Base-by-base conservation (phyloP, 1,140 invertebrate species). In the Venturia canescens region DNA sequence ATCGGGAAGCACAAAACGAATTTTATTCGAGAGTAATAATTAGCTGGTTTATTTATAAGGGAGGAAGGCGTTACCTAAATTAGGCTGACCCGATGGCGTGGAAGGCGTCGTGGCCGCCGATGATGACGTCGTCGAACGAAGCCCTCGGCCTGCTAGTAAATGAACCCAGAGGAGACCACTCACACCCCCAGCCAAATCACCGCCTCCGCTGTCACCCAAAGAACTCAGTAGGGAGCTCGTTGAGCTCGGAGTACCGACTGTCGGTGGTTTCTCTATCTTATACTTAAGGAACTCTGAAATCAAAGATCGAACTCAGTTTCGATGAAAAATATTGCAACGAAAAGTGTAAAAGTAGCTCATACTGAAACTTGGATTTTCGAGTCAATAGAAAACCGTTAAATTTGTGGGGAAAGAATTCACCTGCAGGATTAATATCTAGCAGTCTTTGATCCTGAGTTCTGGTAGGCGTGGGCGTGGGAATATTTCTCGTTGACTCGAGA, bases 151-250 rank as follows among this genome's bases (percentile, higher is more conserved):
- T 4, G 97, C 97, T 29, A 98, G 92, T 50, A 99, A 92, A 89
- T 98, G 97, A 7, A 98, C 96, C 95, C 96, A 97, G 0, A 98
- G 92, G 91, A 98, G 94, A 7, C 98, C 98, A 80, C 97, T 98
- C 34, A 98, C 94, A 1, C 97, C 96, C 74, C 93, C 93, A 27
- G 93, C 90, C 88, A 92, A 83, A 89, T 92, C 84, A 86, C 92
- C 87, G 13, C 89, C 87, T 15, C 87, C 84, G 78, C 80, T 82
- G 27, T 91, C 89, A 34, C 89, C 90, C 18, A 92, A 86, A 16
- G 91, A 90, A 80, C 90, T 91, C 83, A 92, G 82, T 44, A 92
- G 84, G 31, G 91, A 92, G 78, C 90, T 92, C 6, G 91, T 91
- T 69, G 91, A 92, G 79, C 90, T 92, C 44, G 91, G 90, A 50